Evolutionary conservation across 2,797 vertebrate species (phyloP).

Genomic region (Pitangus sulphuratus): DNA sequence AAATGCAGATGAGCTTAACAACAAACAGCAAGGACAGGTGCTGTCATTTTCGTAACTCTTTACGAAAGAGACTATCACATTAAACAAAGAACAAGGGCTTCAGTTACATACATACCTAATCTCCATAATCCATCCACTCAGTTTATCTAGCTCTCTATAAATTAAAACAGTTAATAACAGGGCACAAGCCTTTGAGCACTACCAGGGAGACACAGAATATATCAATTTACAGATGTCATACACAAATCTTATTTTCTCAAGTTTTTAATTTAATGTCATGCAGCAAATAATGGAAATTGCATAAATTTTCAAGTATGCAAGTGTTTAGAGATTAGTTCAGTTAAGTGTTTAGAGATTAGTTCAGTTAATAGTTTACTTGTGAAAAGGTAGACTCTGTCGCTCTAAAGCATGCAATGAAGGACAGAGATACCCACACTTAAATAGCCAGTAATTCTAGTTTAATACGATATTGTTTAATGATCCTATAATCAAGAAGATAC

Average conservation of each 20-base stretch:
- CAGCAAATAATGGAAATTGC: neutral
- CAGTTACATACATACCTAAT: conserved; percentile 9
- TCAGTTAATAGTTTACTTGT: neutral
- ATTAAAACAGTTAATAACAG: neutral
- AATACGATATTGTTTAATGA: rapidly evolving
- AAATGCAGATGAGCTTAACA: conserved; percentile 58
- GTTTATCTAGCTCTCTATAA: neutral
- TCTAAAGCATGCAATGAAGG: neutral
- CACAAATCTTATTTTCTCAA: neutral
- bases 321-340: neutral
- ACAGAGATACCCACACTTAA: neutral
- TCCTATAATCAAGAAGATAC: neutral
- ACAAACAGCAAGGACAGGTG: conserved; percentile 1
- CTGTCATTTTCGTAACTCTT: conserved; percentile 2
- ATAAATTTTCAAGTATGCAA: neutral
- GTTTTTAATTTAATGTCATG: neutral
- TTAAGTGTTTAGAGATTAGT: neutral
- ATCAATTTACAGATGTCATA: neutral
- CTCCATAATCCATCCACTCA: neutral
- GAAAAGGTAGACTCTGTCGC: neutral
- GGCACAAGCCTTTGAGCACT: neutral
- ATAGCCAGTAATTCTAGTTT: neutral
- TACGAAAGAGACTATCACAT: neutral
- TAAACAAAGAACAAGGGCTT: conserved; percentile 23
- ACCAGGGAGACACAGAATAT: neutral